phyloP scores from a whole-genome alignment of 2,888 invertebrate species.

The Coelopa pilipes region DNA sequence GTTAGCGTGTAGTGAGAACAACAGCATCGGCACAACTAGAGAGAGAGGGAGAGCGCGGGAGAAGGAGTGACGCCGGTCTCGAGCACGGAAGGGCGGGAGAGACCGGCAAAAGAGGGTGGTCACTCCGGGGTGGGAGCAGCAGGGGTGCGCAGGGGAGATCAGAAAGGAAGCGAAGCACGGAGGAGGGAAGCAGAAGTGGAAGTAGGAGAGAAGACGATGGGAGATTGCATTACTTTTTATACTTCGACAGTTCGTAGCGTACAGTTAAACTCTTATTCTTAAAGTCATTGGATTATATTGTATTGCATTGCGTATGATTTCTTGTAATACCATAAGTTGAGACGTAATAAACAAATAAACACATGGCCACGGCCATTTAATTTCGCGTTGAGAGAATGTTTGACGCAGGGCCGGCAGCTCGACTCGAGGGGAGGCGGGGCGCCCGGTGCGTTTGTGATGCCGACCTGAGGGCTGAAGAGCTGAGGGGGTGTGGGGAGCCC shows the following conservation, averaged over 20 bases:
- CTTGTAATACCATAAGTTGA: conserved; percentile 28
- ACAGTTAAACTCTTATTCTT: conserved; percentile 23
- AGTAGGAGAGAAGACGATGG: background rate
- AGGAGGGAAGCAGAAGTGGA: background rate
- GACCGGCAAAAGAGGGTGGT: too few relatives aligned
- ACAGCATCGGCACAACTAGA: background rate
- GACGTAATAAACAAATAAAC: conserved; percentile 25
- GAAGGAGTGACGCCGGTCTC: too few relatives aligned
- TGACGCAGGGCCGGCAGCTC: background rate
- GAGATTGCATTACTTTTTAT: conserved; percentile 28
- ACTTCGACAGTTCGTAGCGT: conserved; percentile 29
- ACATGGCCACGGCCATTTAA: conserved; percentile 7
- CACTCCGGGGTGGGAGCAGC: too few relatives aligned
- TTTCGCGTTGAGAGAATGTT: background rate
- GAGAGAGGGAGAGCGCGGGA: too few relatives aligned
- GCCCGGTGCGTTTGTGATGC: too few relatives aligned
- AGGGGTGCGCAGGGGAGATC: too few relatives aligned
- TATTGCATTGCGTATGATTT: conserved; percentile 19
- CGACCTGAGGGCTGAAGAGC: too few relatives aligned
- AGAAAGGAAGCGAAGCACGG: too few relatives aligned
- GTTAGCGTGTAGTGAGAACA: conserved; percentile 31
- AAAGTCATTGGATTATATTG: background rate
- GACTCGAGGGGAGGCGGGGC: too few relatives aligned
- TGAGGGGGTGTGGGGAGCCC: background rate
- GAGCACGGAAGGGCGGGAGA: too few relatives aligned